These are phyloP conservation scores for Acholoe squamosa DNA, from an alignment of 2,888 invertebrate species.

Conservation along the genomic window DNA sequence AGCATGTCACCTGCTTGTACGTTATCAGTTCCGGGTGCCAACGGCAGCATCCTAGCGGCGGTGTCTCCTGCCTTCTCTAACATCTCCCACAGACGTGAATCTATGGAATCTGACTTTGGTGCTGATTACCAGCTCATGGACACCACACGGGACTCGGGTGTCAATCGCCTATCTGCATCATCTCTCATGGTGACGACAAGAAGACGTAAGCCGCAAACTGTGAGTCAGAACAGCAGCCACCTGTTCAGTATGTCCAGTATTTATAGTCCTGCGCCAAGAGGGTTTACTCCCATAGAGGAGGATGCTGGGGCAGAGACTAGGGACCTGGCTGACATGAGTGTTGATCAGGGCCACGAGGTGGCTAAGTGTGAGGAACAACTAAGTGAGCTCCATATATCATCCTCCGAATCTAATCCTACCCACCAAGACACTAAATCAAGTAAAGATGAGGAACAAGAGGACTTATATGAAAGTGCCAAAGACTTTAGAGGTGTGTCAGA, in stretches of 20 bases:
- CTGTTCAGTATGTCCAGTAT: slow-evolving; percentile 3
- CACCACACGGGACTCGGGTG: not conserved
- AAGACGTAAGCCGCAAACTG: not conserved
- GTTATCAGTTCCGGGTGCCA: not conserved
- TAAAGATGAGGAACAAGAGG: not conserved
- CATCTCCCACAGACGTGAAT: slow-evolving; percentile 4
- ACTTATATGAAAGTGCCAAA: not conserved
- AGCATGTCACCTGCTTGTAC: not conserved
- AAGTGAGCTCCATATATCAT: not conserved
- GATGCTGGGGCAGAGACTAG: not conserved
- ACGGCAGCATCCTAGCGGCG: not conserved
- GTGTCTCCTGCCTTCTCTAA: slow-evolving; percentile 39
- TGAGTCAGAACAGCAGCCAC: not conserved
- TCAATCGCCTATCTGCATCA: not conserved
- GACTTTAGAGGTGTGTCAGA: not conserved
- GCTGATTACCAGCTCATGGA: not conserved
- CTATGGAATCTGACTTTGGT: slow-evolving; percentile 29
- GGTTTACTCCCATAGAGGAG: not conserved
- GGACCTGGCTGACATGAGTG: not conserved
- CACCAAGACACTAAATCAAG: not conserved
- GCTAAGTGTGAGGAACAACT: not conserved
- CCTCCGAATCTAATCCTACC: not conserved
- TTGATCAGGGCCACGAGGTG: not conserved
- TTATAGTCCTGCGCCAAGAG: not conserved
- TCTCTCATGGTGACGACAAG: slow-evolving; percentile 3